Conservation (phyloP, 2,888 invertebrate genomes). For the Druceiella hillmani region DNA sequence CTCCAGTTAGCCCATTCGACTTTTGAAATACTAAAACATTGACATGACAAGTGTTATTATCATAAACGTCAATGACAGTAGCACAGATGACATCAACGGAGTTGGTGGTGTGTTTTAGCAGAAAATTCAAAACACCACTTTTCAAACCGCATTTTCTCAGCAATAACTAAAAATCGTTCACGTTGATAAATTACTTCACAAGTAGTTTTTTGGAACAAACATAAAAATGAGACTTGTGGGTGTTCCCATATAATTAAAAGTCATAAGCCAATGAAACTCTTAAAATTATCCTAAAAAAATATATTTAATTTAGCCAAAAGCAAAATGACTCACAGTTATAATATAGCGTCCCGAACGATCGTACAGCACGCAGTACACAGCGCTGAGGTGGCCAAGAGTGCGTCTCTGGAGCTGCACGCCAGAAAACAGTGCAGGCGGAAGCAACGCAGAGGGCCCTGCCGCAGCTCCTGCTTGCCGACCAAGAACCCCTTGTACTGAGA, state of each 20-base stretch:
- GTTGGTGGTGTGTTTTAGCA: no score
- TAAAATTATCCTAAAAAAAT: not conserved
- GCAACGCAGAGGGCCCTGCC: slow-evolving; percentile 22
- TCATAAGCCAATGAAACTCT: not conserved
- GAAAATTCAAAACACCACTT: no score
- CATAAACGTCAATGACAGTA: no score
- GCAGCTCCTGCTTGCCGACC: slow-evolving; percentile 25
- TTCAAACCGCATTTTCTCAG: no score
- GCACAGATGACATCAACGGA: no score
- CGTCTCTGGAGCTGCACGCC: slow-evolving; percentile 67
- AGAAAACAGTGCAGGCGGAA: slow-evolving; percentile 45
- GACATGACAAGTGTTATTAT: no score
- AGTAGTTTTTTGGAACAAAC: not conserved
- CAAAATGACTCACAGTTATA: slow-evolving; percentile 62
- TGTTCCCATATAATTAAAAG: not conserved
- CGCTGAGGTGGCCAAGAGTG: slow-evolving; percentile 90
- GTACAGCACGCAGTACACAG: slow-evolving; percentile 96
- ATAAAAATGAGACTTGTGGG: not conserved
- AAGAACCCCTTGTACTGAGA: no score
- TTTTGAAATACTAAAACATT: no score
- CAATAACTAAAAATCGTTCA: no score
- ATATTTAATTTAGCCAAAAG: not conserved
- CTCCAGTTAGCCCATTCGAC: no score
- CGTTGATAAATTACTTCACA: slow-evolving; percentile 10
- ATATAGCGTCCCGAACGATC: slow-evolving; percentile 89